A percentile compares a stretch with the other conserved stretches of the same genome.
phyloP scores from a whole-genome alignment of 2,888 invertebrate genomes.

The Trissolcus brochymenae region DNA sequence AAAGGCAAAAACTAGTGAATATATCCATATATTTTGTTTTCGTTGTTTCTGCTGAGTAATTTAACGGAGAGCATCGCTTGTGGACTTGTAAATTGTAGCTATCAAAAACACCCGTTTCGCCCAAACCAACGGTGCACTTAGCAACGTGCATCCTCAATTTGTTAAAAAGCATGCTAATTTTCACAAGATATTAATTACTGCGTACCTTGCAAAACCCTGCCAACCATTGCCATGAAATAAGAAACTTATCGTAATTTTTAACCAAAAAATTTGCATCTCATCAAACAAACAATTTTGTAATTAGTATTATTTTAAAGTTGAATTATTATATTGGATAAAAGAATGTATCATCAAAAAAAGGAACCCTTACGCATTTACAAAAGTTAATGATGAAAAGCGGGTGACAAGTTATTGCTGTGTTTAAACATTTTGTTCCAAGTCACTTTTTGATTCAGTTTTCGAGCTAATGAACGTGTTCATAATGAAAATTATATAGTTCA shows the following conservation, averaged over 20 bases:
- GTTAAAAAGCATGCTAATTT: conserved; percentile 45
- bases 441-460: too few relatives aligned
- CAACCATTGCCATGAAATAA: conserved; percentile 25
- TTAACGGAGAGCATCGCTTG: conserved; percentile 9
- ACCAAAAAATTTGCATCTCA: conserved; percentile 5
- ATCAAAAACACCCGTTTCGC: conserved; percentile 24
- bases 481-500: too few relatives aligned
- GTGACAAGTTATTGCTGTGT: too few relatives aligned
- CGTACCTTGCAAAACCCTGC: conserved; percentile 14
- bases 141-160: conserved; percentile 36
- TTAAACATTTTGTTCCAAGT: too few relatives aligned
- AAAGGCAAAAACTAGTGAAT: too few relatives aligned
- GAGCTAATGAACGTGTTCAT: too few relatives aligned
- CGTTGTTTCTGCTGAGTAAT: too few relatives aligned
- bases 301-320: too few relatives aligned
- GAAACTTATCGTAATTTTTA: conserved; percentile 6
- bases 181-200: conserved; percentile 35
- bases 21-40: too few relatives aligned
- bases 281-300: too few relatives aligned
- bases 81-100: conserved; percentile 26
- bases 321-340: too few relatives aligned
- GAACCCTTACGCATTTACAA: background rate
- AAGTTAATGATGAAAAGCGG: background rate
- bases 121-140: conserved; percentile 28
- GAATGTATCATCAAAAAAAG: too few relatives aligned